A percentile compares a stretch with the other conserved stretches of the same genome.
Conservation (phyloP, 2,888 invertebrate species). For the Teleiodes luculella region DNA sequence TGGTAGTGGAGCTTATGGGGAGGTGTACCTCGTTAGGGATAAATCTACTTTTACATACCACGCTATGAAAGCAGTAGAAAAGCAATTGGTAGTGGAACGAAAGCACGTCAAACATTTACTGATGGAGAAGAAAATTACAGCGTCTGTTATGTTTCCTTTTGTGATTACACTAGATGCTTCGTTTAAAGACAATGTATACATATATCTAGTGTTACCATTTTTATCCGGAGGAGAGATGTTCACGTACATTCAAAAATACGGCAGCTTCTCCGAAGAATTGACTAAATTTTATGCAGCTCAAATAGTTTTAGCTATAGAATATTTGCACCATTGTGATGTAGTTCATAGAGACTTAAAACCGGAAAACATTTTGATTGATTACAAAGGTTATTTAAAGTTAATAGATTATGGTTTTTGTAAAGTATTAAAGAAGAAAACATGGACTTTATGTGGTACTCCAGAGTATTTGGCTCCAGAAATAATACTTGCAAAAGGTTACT, state of each 20-base stretch:
- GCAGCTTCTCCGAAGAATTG: constrained; percentile 83
- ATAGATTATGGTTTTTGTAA: constrained; percentile 98
- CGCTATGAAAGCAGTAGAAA: constrained; percentile 94
- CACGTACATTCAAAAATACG: constrained; percentile 82
- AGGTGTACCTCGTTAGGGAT: constrained; percentile 86
- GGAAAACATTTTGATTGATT: constrained; percentile 90
- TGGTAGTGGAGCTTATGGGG: constrained; percentile 93
- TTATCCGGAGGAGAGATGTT: constrained; percentile 93
- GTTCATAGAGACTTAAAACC: constrained; percentile 94
- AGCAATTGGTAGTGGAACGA: constrained; percentile 89
- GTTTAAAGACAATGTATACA: constrained; percentile 90
- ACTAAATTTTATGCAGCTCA: constrained; percentile 94
- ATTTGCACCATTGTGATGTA: constrained; percentile 90
- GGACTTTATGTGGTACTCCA: constrained; percentile 96
- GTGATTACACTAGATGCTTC: constrained; percentile 87
- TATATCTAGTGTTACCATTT: constrained; percentile 91
- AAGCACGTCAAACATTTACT: constrained; percentile 93
- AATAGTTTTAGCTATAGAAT: constrained; percentile 92
- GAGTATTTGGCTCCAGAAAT: constrained; percentile 97
- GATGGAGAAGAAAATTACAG: constrained; percentile 92
- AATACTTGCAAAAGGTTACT: constrained; percentile 93
- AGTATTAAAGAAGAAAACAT: constrained; percentile 84
- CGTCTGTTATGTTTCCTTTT: constrained; percentile 91
- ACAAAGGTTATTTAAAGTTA: constrained; percentile 86
- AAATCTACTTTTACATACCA: constrained; percentile 81